These are phyloP conservation scores for Muscidifurax raptorellus DNA, from an alignment of 1,140 invertebrate species.

Conservation along the genomic window DNA sequence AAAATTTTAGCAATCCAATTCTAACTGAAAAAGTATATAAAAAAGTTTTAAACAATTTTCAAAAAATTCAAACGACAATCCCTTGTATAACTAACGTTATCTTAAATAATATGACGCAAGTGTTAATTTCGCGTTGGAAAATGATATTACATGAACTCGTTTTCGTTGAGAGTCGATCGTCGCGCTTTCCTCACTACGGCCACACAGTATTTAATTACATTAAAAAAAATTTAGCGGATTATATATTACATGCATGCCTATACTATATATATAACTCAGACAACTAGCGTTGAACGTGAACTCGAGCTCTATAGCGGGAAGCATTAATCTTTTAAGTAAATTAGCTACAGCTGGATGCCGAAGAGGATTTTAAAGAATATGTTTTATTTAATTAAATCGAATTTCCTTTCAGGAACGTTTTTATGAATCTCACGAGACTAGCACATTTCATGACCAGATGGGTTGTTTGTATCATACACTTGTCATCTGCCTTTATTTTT, in stretches of 20 bases:
- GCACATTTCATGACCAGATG: not conserved
- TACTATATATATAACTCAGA: constrained; percentile 11
- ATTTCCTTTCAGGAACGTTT: not conserved
- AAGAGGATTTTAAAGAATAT: constrained; percentile 19
- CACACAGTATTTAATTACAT: constrained; percentile 39
- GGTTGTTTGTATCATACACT: not conserved
- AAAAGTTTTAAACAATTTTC: not conserved
- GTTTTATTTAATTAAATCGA: constrained; percentile 31
- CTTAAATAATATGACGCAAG: not conserved
- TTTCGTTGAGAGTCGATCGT: not conserved
- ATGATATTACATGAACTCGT: not conserved
- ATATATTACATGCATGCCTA: constrained; percentile 33
- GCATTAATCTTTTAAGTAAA: constrained; percentile 41
- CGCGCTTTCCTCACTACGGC: constrained; percentile 7
- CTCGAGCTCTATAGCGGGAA: not conserved
- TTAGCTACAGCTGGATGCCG: constrained; percentile 21
- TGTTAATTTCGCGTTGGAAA: not conserved
- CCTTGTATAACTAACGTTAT: not conserved
- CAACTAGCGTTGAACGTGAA: constrained; percentile 21
- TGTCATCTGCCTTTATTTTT: not conserved
- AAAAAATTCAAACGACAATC: not conserved
- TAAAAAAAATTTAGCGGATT: constrained; percentile 27
- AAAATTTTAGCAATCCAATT: not conserved
- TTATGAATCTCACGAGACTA: constrained; percentile 41
- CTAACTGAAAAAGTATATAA: not conserved